Evolutionary conservation across 2,797 vertebrate species (phyloP), one percentile per base, ranked within the genome.

Genomic region (Onychomys torridus): DNA sequence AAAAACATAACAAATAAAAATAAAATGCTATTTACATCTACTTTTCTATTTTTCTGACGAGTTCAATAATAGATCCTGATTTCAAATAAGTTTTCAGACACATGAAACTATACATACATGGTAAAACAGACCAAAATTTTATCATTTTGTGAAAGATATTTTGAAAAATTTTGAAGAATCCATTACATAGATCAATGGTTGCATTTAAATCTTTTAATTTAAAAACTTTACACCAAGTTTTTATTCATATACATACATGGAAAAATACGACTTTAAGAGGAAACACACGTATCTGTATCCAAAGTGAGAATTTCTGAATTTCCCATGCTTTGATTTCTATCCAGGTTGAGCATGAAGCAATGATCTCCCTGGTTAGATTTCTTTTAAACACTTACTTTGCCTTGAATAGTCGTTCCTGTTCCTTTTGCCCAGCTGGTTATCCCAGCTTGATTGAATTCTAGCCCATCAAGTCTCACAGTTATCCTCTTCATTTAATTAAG

Each of bases 401-500:
- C 37, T 94, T 86, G 25, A 29, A 37, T n/a, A 25, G 27, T 49
- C 27, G 1, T 57, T 12, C 21, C 32, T 69, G 8, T 73, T 88
- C 17, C 43, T 37, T 73, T 82, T 29, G 13, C n/a, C 83, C 32
- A 86, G 49, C 63, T 82, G 46, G n/a, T 75, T 94, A 78, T 95
- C 84, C 82, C 78, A 95, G 61, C 69, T 92, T 95, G 83, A 82
- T 83, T 96, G 67, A 94, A 93, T 83, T 95, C 69, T 25, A 63
- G 14, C 78, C 79, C 52, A 57, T 89, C 40, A 95, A 79, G 61
- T 93, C 91, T 89, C 87, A 92, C 10, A 91, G 49, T 86, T 89
- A 83, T 57, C 89, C 37, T 83, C n/a, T 89, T 94, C 29, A 23
- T 78, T 94, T 93, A 96, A 96, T 97, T 94, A 96, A 95, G 37